Base-by-base conservation (phyloP, 2,113 vertebrate species). In the Zingel zingel region DNA sequence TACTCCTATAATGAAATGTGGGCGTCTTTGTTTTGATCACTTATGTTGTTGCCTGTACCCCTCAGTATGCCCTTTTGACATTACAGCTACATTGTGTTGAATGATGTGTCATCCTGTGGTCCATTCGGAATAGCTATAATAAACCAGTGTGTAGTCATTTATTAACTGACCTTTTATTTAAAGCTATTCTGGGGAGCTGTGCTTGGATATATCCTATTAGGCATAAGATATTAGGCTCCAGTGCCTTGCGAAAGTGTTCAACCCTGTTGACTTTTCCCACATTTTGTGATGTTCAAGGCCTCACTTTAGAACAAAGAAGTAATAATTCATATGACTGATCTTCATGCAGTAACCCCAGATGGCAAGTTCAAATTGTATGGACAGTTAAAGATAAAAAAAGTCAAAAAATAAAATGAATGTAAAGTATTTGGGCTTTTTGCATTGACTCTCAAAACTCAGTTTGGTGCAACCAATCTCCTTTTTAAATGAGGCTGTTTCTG, bases 111-210 rank as follows among this genome's bases (percentile, higher is more conserved):
- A 5, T n/a, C 58, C 50, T 48, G 25, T 14, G 5, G 61, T 83
- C 27, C 13, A n/a, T 54, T 64, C 67, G 76, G 43, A 83, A 70
- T 57, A 59, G 48, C 57, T 45, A 11, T 67, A 81, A 47, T 70
- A 74, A 78, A 83, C 36, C 57, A 69, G 27, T 4, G 33, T 53
- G 33, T 30, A 39, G 74, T 67, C 61, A 85, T 5, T 85, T 77
- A 85, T 89, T 88, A 80, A 84, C 82, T 84, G 74, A 82, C 82
- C 74, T 88, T 88, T 87, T 86, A 75, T 82, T 79, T 23, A 21
- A 74, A 68, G 73, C 75, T 71, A 19, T 64, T 86, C 45, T 47
- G 16, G 30, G 53, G 11, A 25, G 57, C 64, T 16, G 30, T 2
- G 2, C 50, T 79, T 33, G 43, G 58, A 80, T 76, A 71, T 63